phyloP scores from a whole-genome alignment of 2,888 invertebrate species.

The Erpobdella octoculata region DNA sequence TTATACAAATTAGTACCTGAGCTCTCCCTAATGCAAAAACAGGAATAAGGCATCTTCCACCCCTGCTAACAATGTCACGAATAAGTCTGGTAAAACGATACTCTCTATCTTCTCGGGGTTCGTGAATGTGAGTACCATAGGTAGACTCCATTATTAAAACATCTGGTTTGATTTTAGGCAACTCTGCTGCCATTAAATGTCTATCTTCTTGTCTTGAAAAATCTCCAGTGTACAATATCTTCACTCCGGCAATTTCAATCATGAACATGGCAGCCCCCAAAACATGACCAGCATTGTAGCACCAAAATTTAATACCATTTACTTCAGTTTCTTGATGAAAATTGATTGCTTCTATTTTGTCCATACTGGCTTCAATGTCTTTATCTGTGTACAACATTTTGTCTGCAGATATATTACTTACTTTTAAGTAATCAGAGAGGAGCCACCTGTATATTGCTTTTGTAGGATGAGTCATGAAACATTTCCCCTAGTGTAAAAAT shows the following conservation, averaged over 20 bases:
- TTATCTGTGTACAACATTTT: slow-evolving; percentile 78
- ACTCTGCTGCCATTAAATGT: slow-evolving; percentile 97
- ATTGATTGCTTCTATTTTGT: slow-evolving; percentile 94
- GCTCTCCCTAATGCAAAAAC: slow-evolving; percentile 96
- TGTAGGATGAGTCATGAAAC: slow-evolving; percentile 99
- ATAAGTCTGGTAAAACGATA: slow-evolving; percentile 81
- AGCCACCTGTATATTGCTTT: slow-evolving; percentile 98
- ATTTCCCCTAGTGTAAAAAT: slow-evolving; percentile 62
- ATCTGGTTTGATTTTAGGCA: slow-evolving; percentile 89
- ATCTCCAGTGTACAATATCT: slow-evolving; percentile 86
- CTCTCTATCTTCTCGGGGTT: slow-evolving; percentile 92
- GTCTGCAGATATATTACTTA: slow-evolving; percentile 79
- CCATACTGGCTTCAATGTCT: slow-evolving; percentile 93
- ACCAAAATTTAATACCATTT: slow-evolving; percentile 92
- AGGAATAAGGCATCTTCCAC: slow-evolving; percentile 95
- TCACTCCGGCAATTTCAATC: slow-evolving; percentile 98
- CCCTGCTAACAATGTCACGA: slow-evolving; percentile 87
- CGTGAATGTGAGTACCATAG: slow-evolving; percentile 97
- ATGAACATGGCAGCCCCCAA: slow-evolving; percentile 99
- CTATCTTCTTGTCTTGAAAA: slow-evolving; percentile 97
- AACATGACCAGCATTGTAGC: slow-evolving; percentile 91
- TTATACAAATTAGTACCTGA: too few relatives aligned
- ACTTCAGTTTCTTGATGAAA: slow-evolving; percentile 88
- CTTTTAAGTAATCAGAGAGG: slow-evolving; percentile 93
- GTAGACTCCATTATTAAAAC: slow-evolving; percentile 96